phyloP scores from a whole-genome alignment of 2,888 invertebrate species.

The Xanthostigma xanthostigma region DNA sequence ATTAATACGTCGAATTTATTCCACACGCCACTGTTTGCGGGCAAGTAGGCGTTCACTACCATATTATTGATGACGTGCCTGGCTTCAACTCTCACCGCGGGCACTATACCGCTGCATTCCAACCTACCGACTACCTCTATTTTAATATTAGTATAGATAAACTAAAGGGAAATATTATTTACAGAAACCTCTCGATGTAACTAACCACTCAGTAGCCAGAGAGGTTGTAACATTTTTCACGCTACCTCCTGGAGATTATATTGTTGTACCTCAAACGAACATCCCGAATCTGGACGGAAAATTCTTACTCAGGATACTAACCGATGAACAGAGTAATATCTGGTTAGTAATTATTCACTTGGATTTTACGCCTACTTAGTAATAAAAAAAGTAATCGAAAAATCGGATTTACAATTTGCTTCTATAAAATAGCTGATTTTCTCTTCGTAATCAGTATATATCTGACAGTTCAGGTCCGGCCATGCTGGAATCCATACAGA shows the following conservation, averaged over 20 bases:
- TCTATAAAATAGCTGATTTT: no score
- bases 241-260: constrained; percentile 56
- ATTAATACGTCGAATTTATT: no score
- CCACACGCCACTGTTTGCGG: no score
- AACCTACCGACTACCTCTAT: no score
- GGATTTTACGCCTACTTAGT: not conserved
- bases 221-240: constrained; percentile 62
- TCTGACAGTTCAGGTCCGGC: no score
- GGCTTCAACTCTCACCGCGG: no score
- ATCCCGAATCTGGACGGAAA: constrained; percentile 51
- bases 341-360: constrained; percentile 32
- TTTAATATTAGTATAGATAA: no score
- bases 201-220: constrained; percentile 46
- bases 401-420: not conserved
- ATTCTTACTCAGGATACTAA: constrained; percentile 54
- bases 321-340: constrained; percentile 57
- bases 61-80: no score
- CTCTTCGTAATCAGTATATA: no score
- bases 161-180: constrained; percentile 15
- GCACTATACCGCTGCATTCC: no score
- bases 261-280: constrained; percentile 57
- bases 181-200: constrained; percentile 49
- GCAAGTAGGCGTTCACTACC: no score
- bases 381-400: not conserved
- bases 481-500: no score